Evolutionary conservation across 2,113 vertebrate genomes (phyloP).

Genomic region (Plecotus auritus): DNA sequence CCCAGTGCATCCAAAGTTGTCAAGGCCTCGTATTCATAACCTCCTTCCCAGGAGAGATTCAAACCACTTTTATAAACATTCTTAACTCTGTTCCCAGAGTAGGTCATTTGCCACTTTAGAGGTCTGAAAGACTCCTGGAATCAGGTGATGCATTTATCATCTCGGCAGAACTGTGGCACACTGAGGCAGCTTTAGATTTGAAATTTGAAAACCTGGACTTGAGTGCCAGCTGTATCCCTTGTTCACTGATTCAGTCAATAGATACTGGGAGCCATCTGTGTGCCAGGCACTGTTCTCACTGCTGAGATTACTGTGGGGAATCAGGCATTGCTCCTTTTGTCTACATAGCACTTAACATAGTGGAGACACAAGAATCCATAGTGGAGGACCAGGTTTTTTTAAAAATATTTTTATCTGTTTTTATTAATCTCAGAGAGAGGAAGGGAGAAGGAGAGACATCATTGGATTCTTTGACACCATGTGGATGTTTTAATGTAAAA

Average conservation of each 20-base stretch:
- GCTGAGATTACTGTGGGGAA: not conserved
- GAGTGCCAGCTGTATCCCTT: not conserved
- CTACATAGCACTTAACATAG: not conserved
- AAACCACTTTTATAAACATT: not conserved
- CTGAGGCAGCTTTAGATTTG: not conserved
- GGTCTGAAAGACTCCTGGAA: not conserved
- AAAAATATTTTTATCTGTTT: too few relatives aligned
- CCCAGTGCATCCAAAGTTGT: not conserved
- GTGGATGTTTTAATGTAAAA: conserved; percentile 67
- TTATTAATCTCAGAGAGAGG: too few relatives aligned
- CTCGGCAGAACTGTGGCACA: not conserved
- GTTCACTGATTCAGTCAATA: not conserved
- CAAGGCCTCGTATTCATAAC: not conserved
- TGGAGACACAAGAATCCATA: not conserved
- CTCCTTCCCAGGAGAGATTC: not conserved
- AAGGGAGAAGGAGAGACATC: not conserved
- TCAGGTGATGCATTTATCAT: not conserved
- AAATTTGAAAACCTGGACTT: not conserved
- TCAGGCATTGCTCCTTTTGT: not conserved
- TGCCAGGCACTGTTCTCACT: not conserved
- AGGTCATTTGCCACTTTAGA: not conserved
- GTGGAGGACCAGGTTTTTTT: not conserved
- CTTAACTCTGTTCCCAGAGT: not conserved
- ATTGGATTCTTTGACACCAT: conserved; percentile 61
- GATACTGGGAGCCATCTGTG: not conserved